These are phyloP conservation scores for Cyclopterus lumpus DNA, from an alignment of 2,797 vertebrate genomes.

Conservation along the genomic window DNA sequence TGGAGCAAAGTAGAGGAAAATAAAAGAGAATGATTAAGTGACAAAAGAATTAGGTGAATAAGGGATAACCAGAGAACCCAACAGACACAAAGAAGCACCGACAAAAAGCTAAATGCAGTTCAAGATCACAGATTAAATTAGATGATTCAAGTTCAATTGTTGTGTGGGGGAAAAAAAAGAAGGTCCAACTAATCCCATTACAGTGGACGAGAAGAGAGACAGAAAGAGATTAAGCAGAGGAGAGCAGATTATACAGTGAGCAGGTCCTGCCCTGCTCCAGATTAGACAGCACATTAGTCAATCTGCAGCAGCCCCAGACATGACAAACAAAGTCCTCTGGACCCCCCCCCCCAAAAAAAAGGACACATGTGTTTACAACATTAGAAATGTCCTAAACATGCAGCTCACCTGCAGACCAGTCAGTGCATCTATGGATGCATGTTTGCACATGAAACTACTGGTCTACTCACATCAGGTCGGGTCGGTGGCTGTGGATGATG, in stretches of 20 bases:
- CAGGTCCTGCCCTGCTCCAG: slow-evolving; percentile 35
- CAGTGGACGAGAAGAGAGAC: slow-evolving; percentile 21
- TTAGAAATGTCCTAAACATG: not conserved
- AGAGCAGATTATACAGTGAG: slow-evolving; percentile 45
- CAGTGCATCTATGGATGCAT: not conserved
- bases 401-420: not conserved
- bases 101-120: not conserved
- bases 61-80: not conserved
- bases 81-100: not conserved
- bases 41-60: not conserved
- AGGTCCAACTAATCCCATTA: slow-evolving; percentile 33
- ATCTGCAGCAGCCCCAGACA: not conserved
- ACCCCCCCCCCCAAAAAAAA: not conserved
- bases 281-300: slow-evolving; percentile 45
- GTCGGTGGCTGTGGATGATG: slow-evolving; percentile 94
- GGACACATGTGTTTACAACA: not conserved
- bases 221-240: slow-evolving; percentile 34
- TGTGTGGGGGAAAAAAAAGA: slow-evolving; percentile 18
- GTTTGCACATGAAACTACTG: not conserved
- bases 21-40: slow-evolving; percentile 2
- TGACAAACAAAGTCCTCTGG: not conserved
- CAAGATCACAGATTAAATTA: not conserved
- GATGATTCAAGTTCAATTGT: not conserved
- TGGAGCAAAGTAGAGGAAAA: slow-evolving; percentile 63
- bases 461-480: slow-evolving; percentile 92